Base-by-base conservation (phyloP, 2,113 vertebrate genomes). In the Thamnophis sirtalis region DNA sequence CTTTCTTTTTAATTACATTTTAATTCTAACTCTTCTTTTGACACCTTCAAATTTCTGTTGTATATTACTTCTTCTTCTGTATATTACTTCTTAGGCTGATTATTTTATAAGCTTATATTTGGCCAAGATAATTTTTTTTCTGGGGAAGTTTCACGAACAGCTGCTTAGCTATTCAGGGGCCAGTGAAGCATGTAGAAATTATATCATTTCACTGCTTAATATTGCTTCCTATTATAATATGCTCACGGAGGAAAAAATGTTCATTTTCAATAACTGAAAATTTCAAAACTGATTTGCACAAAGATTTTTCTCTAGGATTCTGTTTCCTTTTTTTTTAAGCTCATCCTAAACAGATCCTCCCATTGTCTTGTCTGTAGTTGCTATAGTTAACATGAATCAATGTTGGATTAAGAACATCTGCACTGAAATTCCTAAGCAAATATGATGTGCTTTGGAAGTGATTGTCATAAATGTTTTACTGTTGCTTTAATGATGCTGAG, bases 141-240 rank as follows among this genome's bases (percentile, higher is more conserved):
- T 93, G 80, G 60, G 92, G 56, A 88, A 91, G 63, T 68, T 90
- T 96, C 91, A 1, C 4, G 50, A 88, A 92, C 86, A 92, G 55
- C 51, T 92, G 91, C 88, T 88, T 88, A 48, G 26, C 28, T 26
- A 33, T 73, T 87, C 56, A 51, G 24, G 63, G 24, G 38, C 87
- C 80, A 92, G n/a, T 88, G 51, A 84, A 56, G 51, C 63, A 84
- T 84, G 53, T 22, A 84, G 43, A 88, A 88, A 88, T 87, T 54
- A 48, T 73, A 73, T 24, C 10, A 87, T 93, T 89, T 26, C 38
- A 9, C 87, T 24, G 58, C 92, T 92, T 84, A 87, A 38, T 88
- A 0, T 87, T 92, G 56, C n/a, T 89, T 89, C n/a, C 49, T 24
- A 38, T 92, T 94, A 88, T 33, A 51, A 90, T 94, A 33, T 93